These are phyloP conservation scores for Cottoperca gobio DNA, from an alignment of 2,797 vertebrate species.

Conservation along the genomic window DNA sequence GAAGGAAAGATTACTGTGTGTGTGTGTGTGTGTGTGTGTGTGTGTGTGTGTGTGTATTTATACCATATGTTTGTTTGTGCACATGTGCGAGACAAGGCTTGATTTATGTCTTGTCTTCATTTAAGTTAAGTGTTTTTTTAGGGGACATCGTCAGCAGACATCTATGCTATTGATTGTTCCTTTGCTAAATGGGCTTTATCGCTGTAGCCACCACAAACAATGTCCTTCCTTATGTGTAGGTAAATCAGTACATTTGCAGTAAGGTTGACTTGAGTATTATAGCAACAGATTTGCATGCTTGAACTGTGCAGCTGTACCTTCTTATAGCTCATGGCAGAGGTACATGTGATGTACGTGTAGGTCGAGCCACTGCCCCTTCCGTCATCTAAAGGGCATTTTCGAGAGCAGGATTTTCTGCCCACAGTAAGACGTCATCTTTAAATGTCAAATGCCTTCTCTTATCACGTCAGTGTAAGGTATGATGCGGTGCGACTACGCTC, in stretches of 20 bases:
- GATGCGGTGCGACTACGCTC: constrained; percentile 37
- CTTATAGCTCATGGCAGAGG: constrained; percentile 13
- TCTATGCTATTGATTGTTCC: constrained; percentile 74
- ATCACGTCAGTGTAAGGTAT: constrained; percentile 41
- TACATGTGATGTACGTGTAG: constrained; percentile 5
- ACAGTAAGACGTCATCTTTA: constrained; percentile 60
- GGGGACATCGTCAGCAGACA: constrained; percentile 63
- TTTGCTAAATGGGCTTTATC: constrained; percentile 65
- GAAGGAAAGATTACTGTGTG: constrained; percentile 8
- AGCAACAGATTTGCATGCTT: constrained; percentile 20
- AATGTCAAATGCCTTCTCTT: constrained; percentile 71
- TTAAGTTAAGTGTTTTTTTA: constrained; percentile 73
- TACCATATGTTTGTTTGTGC: constrained; percentile 12
- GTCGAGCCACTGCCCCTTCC: constrained; percentile 44
- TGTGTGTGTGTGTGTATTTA: not conserved
- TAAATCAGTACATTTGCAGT: constrained; percentile 17
- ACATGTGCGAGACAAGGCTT: constrained; percentile 25
- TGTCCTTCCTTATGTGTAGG: constrained; percentile 11
- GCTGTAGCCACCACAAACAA: constrained; percentile 40
- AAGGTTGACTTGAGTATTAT: constrained; percentile 3
- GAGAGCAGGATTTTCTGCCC: constrained; percentile 59
- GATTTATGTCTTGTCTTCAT: constrained; percentile 66
- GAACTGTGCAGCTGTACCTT: constrained; percentile 9
- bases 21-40: not conserved
- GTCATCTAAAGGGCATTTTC: constrained; percentile 65